Conservation (phyloP, 2,113 vertebrate species). For the Scatophagus argus region DNA sequence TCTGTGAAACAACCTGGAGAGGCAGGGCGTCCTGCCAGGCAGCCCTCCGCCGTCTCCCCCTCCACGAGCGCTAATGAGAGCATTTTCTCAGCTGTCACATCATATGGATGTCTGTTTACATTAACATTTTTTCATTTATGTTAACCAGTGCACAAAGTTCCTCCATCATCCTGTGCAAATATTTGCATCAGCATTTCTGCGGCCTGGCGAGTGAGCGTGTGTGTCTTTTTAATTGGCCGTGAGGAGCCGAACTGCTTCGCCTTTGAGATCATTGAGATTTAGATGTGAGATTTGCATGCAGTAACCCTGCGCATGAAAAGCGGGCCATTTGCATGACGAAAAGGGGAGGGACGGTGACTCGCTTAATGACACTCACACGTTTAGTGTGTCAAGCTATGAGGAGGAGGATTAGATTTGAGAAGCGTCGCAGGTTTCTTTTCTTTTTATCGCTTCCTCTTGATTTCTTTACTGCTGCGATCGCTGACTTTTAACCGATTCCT, state of each 20-base stretch:
- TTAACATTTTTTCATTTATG: slow-evolving; percentile 51
- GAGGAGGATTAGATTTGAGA: slow-evolving; percentile 44
- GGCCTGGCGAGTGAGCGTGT: slow-evolving; percentile 13
- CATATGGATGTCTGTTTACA: slow-evolving; percentile 36
- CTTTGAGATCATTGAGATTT: slow-evolving; percentile 58
- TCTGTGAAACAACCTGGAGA: slow-evolving; percentile 38
- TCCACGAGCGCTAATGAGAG: neutral
- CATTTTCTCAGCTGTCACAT: slow-evolving; percentile 33
- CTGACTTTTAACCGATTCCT: slow-evolving; percentile 30
- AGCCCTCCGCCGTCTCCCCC: slow-evolving; percentile 7
- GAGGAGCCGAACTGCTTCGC: slow-evolving; percentile 43
- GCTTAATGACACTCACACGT: slow-evolving; percentile 54
- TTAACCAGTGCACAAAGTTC: slow-evolving; percentile 26
- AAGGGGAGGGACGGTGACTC: slow-evolving; percentile 21
- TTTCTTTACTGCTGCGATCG: slow-evolving; percentile 62
- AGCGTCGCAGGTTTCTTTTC: slow-evolving; percentile 43
- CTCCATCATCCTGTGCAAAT: slow-evolving; percentile 44
- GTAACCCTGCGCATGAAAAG: slow-evolving; percentile 35
- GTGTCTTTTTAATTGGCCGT: slow-evolving; percentile 54
- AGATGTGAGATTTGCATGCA: slow-evolving; percentile 48
- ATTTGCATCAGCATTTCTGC: slow-evolving; percentile 57
- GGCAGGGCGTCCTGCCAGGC: slow-evolving; percentile 17
- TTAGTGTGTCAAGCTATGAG: slow-evolving; percentile 37
- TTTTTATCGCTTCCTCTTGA: slow-evolving; percentile 58
- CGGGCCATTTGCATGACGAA: slow-evolving; percentile 48